Conservation (phyloP, 2,888 invertebrate genomes). For the Podotricha telesiphe region DNA sequence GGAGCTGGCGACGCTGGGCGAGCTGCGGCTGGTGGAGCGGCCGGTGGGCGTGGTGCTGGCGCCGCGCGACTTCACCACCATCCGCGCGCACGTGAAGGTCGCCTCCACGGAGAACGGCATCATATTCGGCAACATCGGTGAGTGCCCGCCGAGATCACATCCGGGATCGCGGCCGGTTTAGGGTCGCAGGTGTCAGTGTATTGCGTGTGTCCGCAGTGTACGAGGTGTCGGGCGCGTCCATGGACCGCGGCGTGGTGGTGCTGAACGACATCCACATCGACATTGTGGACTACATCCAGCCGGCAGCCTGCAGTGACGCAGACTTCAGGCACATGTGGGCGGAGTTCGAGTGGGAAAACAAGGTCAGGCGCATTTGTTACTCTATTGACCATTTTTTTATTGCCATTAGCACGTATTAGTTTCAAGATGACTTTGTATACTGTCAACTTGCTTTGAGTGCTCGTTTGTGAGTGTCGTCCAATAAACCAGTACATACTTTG, state of each 20-base stretch:
- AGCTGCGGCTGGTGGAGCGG: constrained; percentile 98
- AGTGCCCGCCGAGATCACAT: no score
- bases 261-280: constrained; percentile 99
- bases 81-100: constrained; percentile 99
- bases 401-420: no score
- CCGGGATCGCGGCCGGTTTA: no score
- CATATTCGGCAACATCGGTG: constrained; percentile 99
- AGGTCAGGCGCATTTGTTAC: constrained; percentile 77
- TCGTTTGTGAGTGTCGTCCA: no score
- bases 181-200: no score
- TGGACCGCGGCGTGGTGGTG: constrained; percentile 98
- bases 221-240: constrained; percentile 95
- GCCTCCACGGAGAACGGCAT: constrained; percentile 99
- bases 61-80: constrained; percentile 98
- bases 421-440: no score
- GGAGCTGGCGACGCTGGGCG: constrained; percentile 98
- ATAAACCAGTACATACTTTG: no score
- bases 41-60: constrained; percentile 97
- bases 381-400: no score
- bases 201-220: constrained; percentile 87
- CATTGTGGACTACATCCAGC: constrained; percentile 99
- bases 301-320: constrained; percentile 95
- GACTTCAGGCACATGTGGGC: constrained; percentile 99
- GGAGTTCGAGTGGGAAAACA: constrained; percentile 99
- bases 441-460: no score